Evolutionary conservation across 2,888 invertebrate genomes (phyloP).

Genomic region (Noctua comes): DNA sequence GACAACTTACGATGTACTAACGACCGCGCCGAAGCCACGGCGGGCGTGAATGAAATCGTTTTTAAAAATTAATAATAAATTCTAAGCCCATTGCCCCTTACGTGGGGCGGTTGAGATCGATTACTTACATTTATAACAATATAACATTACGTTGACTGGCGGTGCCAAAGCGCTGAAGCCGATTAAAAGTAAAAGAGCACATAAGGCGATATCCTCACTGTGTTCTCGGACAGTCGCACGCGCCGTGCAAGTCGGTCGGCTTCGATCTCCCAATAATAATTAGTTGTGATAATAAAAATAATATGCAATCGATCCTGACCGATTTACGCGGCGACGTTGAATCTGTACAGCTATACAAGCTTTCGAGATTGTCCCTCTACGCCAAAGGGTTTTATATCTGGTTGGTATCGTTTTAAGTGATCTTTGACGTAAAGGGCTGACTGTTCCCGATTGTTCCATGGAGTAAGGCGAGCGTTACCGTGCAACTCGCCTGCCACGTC

Average conservation of each 20-base stretch:
- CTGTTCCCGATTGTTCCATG: constrained; percentile 42
- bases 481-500: constrained; percentile 74
- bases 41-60: constrained; percentile 75
- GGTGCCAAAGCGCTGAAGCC: constrained; percentile 85
- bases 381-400: constrained; percentile 39
- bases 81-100: constrained; percentile 85
- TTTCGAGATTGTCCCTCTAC: constrained; percentile 47
- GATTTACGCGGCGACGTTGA: constrained; percentile 60
- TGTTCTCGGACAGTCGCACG: constrained; percentile 48
- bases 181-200: constrained; percentile 78
- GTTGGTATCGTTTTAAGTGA: constrained; percentile 34
- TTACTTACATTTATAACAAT: constrained; percentile 81
- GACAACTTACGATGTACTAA: constrained; percentile 85
- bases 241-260: constrained; percentile 53
- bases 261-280: constrained; percentile 69
- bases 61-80: constrained; percentile 78
- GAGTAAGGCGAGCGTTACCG: constrained; percentile 65
- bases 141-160: constrained; percentile 84
- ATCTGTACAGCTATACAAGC: constrained; percentile 50
- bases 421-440: constrained; percentile 39
- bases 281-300: constrained; percentile 82
- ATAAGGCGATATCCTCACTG: constrained; percentile 72
- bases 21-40: constrained; percentile 71
- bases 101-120: constrained; percentile 88
- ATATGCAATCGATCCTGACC: constrained; percentile 69